Conservation (phyloP, 2,797 vertebrate genomes). For the Sebastes ruberrimus region DNA sequence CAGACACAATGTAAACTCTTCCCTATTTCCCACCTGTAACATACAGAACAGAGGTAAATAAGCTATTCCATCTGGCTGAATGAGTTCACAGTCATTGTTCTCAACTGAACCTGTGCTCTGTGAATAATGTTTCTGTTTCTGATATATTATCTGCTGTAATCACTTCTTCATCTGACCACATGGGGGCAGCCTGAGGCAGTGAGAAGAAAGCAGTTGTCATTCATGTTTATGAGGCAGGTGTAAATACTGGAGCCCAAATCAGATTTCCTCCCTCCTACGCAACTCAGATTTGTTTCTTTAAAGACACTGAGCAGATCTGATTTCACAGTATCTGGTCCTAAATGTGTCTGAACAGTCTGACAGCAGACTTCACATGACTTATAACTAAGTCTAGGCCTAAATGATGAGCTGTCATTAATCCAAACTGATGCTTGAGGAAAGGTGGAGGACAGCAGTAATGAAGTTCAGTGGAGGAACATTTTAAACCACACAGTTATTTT, state of each 20-base stretch:
- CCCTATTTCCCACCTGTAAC: neutral
- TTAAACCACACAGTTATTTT: neutral
- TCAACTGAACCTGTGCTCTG: neutral
- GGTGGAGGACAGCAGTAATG: neutral
- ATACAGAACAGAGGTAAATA: neutral
- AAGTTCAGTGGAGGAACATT: neutral
- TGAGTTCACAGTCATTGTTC: neutral
- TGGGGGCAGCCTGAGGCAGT: constrained; percentile 50
- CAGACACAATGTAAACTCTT: neutral
- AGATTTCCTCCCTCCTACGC: neutral
- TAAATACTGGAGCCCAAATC: neutral
- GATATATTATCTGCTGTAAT: neutral
- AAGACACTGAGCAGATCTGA: neutral
- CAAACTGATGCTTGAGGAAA: neutral
- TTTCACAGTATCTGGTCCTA: neutral
- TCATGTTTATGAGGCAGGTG: neutral
- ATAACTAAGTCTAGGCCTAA: neutral
- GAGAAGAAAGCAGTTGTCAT: neutral
- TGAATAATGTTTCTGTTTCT: neutral
- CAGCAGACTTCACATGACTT: neutral
- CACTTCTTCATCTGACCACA: constrained; percentile 40
- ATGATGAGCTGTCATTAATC: no score
- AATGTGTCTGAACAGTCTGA: neutral
- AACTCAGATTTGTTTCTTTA: neutral
- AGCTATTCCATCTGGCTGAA: neutral